These are phyloP conservation scores for Hylaea fasciaria DNA, from an alignment of 2,888 invertebrate species.

Conservation along the genomic window DNA sequence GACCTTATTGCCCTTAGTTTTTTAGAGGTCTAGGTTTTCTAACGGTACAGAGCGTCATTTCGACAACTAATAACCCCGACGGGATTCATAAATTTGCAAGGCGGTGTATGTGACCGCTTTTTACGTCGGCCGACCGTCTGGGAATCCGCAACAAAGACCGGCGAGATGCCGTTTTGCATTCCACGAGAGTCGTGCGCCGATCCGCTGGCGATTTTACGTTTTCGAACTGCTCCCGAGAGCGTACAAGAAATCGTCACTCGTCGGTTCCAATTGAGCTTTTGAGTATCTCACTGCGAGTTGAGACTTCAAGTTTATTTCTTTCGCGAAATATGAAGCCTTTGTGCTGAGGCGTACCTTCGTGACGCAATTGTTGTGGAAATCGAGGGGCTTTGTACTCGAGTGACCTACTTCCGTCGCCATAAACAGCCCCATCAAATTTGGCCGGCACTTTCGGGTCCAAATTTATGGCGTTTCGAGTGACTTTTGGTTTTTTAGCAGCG, in stretches of 20 bases:
- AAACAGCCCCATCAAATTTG: slow-evolving; percentile 75
- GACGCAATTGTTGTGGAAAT: slow-evolving; percentile 40
- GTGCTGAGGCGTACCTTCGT: slow-evolving; percentile 28
- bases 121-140: slow-evolving; percentile 76
- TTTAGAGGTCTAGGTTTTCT: slow-evolving; percentile 67
- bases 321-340: slow-evolving; percentile 26
- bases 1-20: slow-evolving; percentile 75
- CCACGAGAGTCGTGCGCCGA: slow-evolving; percentile 68
- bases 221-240: slow-evolving; percentile 64
- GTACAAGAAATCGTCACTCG: slow-evolving; percentile 49
- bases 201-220: slow-evolving; percentile 65
- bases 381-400: slow-evolving; percentile 51
- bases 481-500: slow-evolving; percentile 71
- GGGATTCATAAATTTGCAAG: slow-evolving; percentile 65
- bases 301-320: slow-evolving; percentile 41
- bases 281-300: slow-evolving; percentile 32
- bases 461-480: slow-evolving; percentile 58
- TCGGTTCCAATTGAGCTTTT: slow-evolving; percentile 17
- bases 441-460: slow-evolving; percentile 64
- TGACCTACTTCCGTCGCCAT: slow-evolving; percentile 76
- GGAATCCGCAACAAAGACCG: slow-evolving; percentile 81
- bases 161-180: slow-evolving; percentile 82
- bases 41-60: slow-evolving; percentile 76
- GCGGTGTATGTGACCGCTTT: slow-evolving; percentile 77
- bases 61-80: slow-evolving; percentile 72